phyloP scores from a whole-genome alignment of 1,140 invertebrate genomes.

The Halotydeus destructor region DNA sequence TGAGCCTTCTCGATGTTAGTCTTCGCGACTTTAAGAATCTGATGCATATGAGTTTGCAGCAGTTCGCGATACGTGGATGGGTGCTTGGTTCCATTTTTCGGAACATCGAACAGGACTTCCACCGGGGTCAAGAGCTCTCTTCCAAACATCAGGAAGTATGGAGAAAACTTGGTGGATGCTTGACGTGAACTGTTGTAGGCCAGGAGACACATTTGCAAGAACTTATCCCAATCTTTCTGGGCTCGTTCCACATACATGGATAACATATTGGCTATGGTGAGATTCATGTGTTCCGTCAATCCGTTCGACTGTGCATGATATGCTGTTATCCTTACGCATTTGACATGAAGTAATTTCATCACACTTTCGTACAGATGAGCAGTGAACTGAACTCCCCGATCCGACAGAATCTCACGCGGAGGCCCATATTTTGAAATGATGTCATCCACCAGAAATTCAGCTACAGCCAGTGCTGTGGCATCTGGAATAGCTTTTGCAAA shows the following conservation, averaged over 20 bases:
- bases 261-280: slow-evolving; percentile 18
- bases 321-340: slow-evolving; percentile 13
- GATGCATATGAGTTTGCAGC: neutral
- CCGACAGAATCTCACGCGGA: slow-evolving; percentile 18
- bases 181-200: slow-evolving; percentile 14
- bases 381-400: slow-evolving; percentile 6
- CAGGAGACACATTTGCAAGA: slow-evolving; percentile 14
- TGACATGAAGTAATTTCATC: slow-evolving; percentile 5
- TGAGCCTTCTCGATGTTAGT: neutral
- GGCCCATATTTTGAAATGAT: slow-evolving; percentile 24
- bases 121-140: slow-evolving; percentile 10
- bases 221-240: slow-evolving; percentile 21
- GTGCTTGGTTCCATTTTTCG: neutral
- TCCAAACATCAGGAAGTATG: slow-evolving; percentile 19
- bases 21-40: neutral
- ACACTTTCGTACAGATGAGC: slow-evolving; percentile 3
- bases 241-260: slow-evolving; percentile 17
- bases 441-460: slow-evolving; percentile 17
- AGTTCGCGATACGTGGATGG: neutral
- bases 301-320: slow-evolving; percentile 18
- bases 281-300: slow-evolving; percentile 16
- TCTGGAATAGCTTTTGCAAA: slow-evolving; percentile 15
- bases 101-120: neutral
- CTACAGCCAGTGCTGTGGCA: neutral
- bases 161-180: slow-evolving; percentile 14